Base-by-base conservation (phyloP, 2,888 invertebrate species). In the Cephus pulcher region DNA sequence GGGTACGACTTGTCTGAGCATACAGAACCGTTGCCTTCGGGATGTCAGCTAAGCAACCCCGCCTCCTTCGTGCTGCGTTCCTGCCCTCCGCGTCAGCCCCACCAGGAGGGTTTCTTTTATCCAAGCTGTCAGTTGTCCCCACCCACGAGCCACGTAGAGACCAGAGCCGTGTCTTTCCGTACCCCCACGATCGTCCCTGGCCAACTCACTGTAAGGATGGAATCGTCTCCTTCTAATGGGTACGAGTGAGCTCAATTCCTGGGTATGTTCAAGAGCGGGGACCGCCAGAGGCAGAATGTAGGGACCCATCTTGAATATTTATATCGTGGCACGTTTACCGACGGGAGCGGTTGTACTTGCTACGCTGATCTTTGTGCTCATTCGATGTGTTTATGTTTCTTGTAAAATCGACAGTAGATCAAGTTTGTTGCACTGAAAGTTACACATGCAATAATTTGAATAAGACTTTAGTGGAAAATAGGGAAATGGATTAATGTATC, bases 281-380 rank as follows among this genome's bases (percentile, higher is more conserved):
- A 33, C 33, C 34, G 71, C 23, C 33, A 80, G 81, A 76, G 80
- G 75, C 71, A 75, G 77, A 77, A 37, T 15, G 79, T 33, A 83
- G 83, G 82, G 83, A 84, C 81, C 85, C 86, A 88, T 86, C 84
- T 85, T 84, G 86, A 88, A 88, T 89, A 88, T 88, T 88, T 88
- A 87, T 89, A 88, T 88, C 88, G 85, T 78, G 81, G 82, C 79
- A 80, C 80, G 76, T 76, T 76, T 74, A 69, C 76, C 78, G 78
- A 74, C 76, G 79, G 74, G 56, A 34, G 34, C 74, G 15, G 71
- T 37, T 56, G 33, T 34, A 40, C 1, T 71, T 34, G 78, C 75
- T 75, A 69, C 78, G 76, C 78, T 74, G 73, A 78, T 78, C 78
- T 78, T 76, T 78, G 78, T 78, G 32, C 75, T 11, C 12, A 34